These are phyloP conservation scores for Micrasema longulum DNA, from an alignment of 1,140 invertebrate species.

Conservation along the genomic window DNA sequence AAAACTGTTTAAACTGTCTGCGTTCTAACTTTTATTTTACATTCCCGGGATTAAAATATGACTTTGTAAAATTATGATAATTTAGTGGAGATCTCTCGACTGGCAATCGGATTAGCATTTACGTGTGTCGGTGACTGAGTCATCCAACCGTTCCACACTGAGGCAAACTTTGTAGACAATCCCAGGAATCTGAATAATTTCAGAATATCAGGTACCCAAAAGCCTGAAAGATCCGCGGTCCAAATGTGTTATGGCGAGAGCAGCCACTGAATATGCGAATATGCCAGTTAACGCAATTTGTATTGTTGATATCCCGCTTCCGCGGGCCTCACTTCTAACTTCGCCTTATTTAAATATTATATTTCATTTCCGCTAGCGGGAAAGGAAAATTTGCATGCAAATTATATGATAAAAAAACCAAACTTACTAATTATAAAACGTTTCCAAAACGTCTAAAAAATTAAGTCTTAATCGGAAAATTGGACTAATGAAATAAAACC, in stretches of 20 bases:
- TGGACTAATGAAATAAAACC: too few species aligned
- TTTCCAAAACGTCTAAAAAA: too few species aligned
- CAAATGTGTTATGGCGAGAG: constrained; percentile 9
- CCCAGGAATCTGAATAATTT: constrained; percentile 53
- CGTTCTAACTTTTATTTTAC: too few species aligned
- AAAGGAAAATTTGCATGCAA: too few species aligned
- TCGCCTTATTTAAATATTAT: constrained; percentile 20
- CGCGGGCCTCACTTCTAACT: constrained; percentile 12
- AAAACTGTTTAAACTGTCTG: too few species aligned
- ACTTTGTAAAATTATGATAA: constrained; percentile 53
- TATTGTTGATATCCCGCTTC: constrained; percentile 38
- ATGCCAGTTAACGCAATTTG: constrained; percentile 33
- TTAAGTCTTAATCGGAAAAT: too few species aligned
- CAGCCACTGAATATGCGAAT: constrained; percentile 13
- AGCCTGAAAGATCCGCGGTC: constrained; percentile 31
- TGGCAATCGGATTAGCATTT: constrained; percentile 49
- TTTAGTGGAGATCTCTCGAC: constrained; percentile 36
- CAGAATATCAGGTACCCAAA: too few species aligned
- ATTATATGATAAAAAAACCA: too few species aligned
- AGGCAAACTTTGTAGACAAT: constrained; percentile 50
- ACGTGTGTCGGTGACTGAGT: constrained; percentile 50
- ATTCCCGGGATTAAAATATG: constrained; percentile 42
- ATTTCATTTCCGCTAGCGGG: constrained; percentile 12
- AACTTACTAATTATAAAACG: too few species aligned
- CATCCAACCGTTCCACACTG: constrained; percentile 39